These are phyloP conservation scores for Hyles euphorbiae DNA, from an alignment of 1,140 invertebrate species.

Conservation along the genomic window DNA sequence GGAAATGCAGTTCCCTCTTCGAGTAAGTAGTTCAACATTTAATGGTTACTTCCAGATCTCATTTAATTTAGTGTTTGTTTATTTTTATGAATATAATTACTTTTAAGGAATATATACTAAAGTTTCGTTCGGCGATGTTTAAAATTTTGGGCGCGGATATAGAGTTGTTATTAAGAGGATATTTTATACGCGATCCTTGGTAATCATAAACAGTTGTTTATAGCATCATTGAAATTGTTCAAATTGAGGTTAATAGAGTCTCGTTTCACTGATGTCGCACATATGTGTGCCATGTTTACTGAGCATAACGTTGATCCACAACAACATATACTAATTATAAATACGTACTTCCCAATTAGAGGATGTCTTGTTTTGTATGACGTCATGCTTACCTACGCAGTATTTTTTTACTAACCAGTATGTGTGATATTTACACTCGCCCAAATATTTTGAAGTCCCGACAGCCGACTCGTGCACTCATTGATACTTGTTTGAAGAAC, in stretches of 20 bases:
- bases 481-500: no score
- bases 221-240: conserved; percentile 66
- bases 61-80: no score
- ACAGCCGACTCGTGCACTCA: no score
- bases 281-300: conserved; percentile 68
- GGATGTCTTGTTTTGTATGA: conserved; percentile 21
- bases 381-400: conserved; percentile 27
- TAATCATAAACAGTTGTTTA: conserved; percentile 63
- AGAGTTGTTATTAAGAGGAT: conserved; percentile 33
- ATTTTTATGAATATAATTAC: no score
- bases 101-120: no score
- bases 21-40: conserved; percentile 44
- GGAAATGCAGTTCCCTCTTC: conserved; percentile 73
- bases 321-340: conserved; percentile 52
- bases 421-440: no score
- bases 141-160: no score
- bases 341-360: conserved; percentile 38
- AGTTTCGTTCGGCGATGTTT: no score
- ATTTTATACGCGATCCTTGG: conserved; percentile 46
- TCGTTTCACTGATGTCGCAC: conserved; percentile 65
- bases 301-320: conserved; percentile 47
- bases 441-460: no score
- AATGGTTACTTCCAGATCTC: no score
- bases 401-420: conserved; percentile 8
- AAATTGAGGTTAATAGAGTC: conserved; percentile 71